Conservation (phyloP, 2,113 vertebrate genomes). For the Gasterosteus aculeatus region DNA sequence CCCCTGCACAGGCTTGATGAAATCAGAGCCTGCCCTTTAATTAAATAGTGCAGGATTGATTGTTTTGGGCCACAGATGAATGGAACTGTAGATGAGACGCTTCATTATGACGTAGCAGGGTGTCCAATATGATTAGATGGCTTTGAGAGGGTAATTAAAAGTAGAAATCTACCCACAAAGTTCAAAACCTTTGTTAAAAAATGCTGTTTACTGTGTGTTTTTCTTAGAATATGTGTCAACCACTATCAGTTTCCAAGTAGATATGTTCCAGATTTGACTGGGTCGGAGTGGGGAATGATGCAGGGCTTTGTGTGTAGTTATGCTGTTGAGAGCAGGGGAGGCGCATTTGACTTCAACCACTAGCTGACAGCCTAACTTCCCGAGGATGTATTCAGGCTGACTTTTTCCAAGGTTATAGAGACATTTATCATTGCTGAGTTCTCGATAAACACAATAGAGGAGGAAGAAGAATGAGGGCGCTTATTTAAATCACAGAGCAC, state of each 20-base stretch:
- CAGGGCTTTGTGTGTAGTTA: slow-evolving; percentile 23
- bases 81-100: slow-evolving; percentile 45
- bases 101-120: slow-evolving; percentile 59
- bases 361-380: slow-evolving; percentile 56
- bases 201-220: slow-evolving; percentile 17
- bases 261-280: not conserved
- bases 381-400: slow-evolving; percentile 50
- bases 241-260: not conserved
- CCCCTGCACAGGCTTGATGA: slow-evolving; percentile 64
- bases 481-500: slow-evolving; percentile 25
- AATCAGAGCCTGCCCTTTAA: slow-evolving; percentile 81
- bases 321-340: slow-evolving; percentile 12
- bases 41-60: slow-evolving; percentile 79
- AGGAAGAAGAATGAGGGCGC: slow-evolving; percentile 41
- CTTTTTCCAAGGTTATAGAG: slow-evolving; percentile 69
- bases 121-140: slow-evolving; percentile 58
- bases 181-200: slow-evolving; percentile 23
- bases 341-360: slow-evolving; percentile 54
- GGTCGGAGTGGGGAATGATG: slow-evolving; percentile 8
- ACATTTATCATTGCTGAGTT: slow-evolving; percentile 56
- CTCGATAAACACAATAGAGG: slow-evolving; percentile 44
- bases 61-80: slow-evolving; percentile 64
- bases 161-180: slow-evolving; percentile 24
- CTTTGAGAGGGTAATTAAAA: slow-evolving; percentile 58
- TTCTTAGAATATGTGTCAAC: slow-evolving; percentile 4